phyloP scores from a whole-genome alignment of 2,797 vertebrate species.

The Geotria australis region DNA sequence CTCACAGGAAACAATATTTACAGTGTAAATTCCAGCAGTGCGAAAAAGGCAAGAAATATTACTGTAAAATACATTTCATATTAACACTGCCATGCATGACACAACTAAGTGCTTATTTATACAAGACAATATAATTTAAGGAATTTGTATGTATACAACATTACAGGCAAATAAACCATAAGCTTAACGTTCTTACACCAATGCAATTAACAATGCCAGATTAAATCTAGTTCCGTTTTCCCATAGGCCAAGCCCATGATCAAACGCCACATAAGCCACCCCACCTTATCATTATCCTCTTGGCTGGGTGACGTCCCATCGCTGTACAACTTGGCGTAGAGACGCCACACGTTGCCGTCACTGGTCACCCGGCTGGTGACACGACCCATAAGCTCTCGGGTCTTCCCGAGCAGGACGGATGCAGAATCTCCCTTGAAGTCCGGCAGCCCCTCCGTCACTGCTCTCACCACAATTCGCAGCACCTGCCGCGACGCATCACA shows the following conservation, averaged over 20 bases:
- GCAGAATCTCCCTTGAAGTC: slow-evolving; percentile 23
- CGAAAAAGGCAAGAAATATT: neutral
- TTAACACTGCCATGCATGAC: too few species aligned
- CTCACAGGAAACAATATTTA: slow-evolving; percentile 1
- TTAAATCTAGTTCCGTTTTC: too few species aligned
- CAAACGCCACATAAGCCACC: neutral
- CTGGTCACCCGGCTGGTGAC: slow-evolving; percentile 37
- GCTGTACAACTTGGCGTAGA: slow-evolving; percentile 43
- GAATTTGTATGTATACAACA: too few species aligned
- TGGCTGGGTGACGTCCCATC: slow-evolving; percentile 17
- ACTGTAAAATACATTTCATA: too few species aligned
- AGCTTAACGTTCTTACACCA: too few species aligned
- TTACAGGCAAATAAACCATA: too few species aligned
- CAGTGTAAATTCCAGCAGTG: slow-evolving; percentile 8
- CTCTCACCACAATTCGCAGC: slow-evolving; percentile 41
- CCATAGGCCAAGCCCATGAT: neutral
- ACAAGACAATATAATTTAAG: too few species aligned
- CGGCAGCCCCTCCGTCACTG: slow-evolving; percentile 21
- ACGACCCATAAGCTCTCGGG: slow-evolving; percentile 52
- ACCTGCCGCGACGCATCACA: slow-evolving; percentile 14
- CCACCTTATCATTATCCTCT: slow-evolving; percentile 56
- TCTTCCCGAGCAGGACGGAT: slow-evolving; percentile 13
- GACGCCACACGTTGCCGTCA: slow-evolving; percentile 38
- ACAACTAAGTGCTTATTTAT: too few species aligned
- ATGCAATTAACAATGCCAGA: too few species aligned